A percentile compares a stretch with the other conserved stretches of the same genome.
phyloP scores from a whole-genome alignment of 2,888 invertebrate genomes.

The Tipula vernalis region DNA sequence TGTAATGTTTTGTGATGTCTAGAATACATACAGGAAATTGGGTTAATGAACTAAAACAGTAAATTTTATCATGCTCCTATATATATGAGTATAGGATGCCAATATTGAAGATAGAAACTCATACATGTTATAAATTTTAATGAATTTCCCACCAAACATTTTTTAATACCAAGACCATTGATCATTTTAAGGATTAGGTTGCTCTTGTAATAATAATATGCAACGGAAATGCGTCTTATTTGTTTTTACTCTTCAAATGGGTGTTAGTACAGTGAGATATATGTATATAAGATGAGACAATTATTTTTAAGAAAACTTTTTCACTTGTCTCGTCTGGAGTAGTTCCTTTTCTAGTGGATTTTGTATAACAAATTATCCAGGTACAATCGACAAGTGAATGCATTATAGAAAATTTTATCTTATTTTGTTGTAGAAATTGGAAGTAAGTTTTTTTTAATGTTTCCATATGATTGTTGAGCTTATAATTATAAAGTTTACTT shows the following conservation, averaged over 20 bases:
- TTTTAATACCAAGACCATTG: neutral
- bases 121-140: neutral
- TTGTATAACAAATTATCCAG: neutral
- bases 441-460: no score
- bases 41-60: neutral
- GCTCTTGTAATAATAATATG: neutral
- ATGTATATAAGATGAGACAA: neutral
- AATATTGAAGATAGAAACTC: neutral
- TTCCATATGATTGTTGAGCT: no score
- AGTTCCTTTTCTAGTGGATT: neutral
- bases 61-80: neutral
- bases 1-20: neutral
- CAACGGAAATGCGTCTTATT: neutral
- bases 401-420: no score
- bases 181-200: neutral
- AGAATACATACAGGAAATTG: neutral
- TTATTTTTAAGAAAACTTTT: neutral
- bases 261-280: neutral
- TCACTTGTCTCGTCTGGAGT: neutral
- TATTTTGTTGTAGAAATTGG: no score
- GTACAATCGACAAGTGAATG: no score
- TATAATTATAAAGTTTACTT: no score
- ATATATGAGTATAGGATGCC: neutral
- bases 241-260: neutral
- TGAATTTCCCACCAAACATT: neutral